Evolutionary conservation across 2,797 vertebrate genomes (phyloP), one percentile per base, ranked within the genome.

Genomic region (Crocidura indochinensis): DNA sequence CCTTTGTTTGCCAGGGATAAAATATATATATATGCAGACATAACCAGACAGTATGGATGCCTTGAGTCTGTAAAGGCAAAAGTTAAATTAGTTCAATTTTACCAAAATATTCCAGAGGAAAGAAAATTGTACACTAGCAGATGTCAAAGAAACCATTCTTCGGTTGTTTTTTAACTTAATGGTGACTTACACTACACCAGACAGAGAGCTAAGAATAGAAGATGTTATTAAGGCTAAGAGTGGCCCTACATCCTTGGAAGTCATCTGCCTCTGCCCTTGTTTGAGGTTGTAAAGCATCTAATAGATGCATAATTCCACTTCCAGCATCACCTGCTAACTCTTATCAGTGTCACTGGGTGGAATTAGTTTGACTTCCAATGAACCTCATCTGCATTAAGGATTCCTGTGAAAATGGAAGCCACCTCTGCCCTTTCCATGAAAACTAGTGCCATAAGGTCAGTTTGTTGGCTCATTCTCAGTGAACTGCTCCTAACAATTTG

Each of bases 31-130:
- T n/a, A 53, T 10, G 1, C 51, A 14, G 51, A 14, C 51, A 53
- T 53, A 53, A 53, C 51, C 51, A 53, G 51, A 53, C 12, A 53
- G 12, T 53, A 53, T 17, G 10, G 4, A 14, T 14, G 38, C 31
- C n/a, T n/a, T n/a, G 11, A n/a, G 46, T 53, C 47, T 71, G 4
- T 49, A 73, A 80, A 94, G 67, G 10, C 46, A 87, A 76, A 75
- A 22, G 20, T 69, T 69, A 72, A n/a, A 68, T 82, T 12, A 31
- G n/a, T 19, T 81, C 9, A 8, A 24, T 26, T 81, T n/a, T 46
- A 31, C 14, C 44, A 68, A 27, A 74, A 24, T 71, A 64, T 46
- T 90, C 17, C 46, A 86, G n/a, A 82, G 83, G 51, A 68, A 76
- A 93, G 29, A 26, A 67, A 87, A 64, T 0, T 10, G 2, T 10